Percentiles rank a stretch among this genome's conserved stretches.
Evolutionary conservation across 2,888 invertebrate species (phyloP).

Genomic region (Leucophenga montana): DNA sequence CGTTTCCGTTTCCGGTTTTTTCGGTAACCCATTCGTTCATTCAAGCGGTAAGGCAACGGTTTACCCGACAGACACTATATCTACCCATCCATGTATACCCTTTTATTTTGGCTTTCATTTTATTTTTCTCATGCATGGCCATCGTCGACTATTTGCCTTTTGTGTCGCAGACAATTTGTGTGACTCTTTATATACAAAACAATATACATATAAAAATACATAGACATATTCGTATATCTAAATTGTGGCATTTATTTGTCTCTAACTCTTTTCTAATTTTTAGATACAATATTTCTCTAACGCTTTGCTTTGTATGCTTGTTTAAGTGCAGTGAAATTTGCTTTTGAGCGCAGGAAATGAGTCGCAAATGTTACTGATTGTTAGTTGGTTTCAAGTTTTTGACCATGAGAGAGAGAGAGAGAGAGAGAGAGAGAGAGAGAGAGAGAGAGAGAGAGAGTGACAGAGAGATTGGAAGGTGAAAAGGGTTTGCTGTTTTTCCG

Average conservation of each 20-base stretch:
- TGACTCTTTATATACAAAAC: background rate
- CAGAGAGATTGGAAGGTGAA: no score
- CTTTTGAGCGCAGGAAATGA: slow-evolving; percentile 18
- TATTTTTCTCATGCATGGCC: slow-evolving; percentile 5
- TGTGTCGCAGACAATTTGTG: slow-evolving; percentile 24
- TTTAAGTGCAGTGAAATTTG: slow-evolving; percentile 17
- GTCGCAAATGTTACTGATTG: slow-evolving; percentile 27
- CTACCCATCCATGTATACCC: background rate
- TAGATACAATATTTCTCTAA: background rate
- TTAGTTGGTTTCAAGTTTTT: background rate
- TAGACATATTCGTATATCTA: no score
- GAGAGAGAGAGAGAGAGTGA: no score
- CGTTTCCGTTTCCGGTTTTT: slow-evolving; percentile 64
- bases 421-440: no score
- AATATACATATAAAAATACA: no score
- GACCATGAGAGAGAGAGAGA: no score
- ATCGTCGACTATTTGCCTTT: background rate
- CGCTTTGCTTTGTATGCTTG: background rate
- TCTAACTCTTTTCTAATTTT: no score
- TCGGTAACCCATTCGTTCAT: slow-evolving; percentile 9
- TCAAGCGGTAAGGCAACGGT: slow-evolving; percentile 4
- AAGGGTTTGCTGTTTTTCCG: no score
- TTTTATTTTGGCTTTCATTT: slow-evolving; percentile 15
- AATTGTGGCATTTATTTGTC: no score
- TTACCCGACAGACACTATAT: background rate